These are phyloP conservation scores for Melanotus villosus DNA, from an alignment of 2,888 invertebrate genomes.

Conservation along the genomic window DNA sequence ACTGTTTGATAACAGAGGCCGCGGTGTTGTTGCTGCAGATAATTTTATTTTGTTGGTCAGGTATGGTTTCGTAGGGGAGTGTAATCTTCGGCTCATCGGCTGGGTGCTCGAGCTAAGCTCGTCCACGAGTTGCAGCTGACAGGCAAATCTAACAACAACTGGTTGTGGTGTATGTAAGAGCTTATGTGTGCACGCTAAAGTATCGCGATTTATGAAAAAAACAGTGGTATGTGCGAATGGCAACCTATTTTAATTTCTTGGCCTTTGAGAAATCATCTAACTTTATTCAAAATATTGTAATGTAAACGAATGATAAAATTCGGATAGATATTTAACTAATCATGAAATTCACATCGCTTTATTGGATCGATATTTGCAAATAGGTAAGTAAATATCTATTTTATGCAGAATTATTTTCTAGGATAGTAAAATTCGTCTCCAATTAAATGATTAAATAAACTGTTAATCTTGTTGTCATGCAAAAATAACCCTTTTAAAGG, in stretches of 20 bases:
- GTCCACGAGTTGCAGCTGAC: conserved; percentile 34
- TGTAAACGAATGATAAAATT: conserved; percentile 28
- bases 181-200: not conserved
- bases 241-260: conserved; percentile 13
- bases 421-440: not conserved
- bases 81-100: conserved; percentile 34
- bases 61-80: conserved; percentile 28
- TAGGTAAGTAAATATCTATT: conserved; percentile 45
- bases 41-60: not conserved
- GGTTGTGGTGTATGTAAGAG: not conserved
- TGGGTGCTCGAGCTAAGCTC: conserved; percentile 30
- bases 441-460: not conserved
- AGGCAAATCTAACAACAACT: conserved; percentile 11
- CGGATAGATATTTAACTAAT: conserved; percentile 28
- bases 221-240: conserved; percentile 29
- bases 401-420: not conserved
- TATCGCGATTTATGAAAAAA: conserved; percentile 18
- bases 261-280: not conserved
- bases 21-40: not conserved
- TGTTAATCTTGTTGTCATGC: not conserved
- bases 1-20: conserved; percentile 1
- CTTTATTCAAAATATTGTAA: conserved; percentile 31
- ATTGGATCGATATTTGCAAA: conserved; percentile 52
- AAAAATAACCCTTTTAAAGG: not conserved
- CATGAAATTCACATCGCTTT: conserved; percentile 40